Evolutionary conservation across 2,797 vertebrate genomes (phyloP).

Genomic region (Gymnothorax javanicus): DNA sequence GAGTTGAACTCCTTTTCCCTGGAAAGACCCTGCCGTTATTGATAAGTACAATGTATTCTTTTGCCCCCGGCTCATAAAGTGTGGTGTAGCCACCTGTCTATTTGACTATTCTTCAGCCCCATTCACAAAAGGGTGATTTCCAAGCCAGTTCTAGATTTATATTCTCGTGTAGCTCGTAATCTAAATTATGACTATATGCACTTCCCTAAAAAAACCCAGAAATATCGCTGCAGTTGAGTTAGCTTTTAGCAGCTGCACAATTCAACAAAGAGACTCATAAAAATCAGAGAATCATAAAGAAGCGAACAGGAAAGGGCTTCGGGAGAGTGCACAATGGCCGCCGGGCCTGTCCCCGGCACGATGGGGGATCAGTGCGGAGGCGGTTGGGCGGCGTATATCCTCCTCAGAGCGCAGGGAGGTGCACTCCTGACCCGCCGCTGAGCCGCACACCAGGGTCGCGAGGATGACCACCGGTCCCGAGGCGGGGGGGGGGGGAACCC

Average conservation of each 20-base stretch:
- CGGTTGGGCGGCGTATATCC: constrained; percentile 40
- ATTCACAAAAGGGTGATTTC: background rate
- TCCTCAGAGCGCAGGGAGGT: constrained; percentile 46
- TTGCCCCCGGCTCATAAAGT: background rate
- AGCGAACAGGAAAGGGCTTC: background rate
- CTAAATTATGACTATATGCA: background rate
- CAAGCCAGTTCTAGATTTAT: background rate
- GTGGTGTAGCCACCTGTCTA: background rate
- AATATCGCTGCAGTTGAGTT: background rate
- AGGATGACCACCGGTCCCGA: constrained; percentile 39
- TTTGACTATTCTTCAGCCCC: background rate
- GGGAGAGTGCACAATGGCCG: background rate
- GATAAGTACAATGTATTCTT: background rate
- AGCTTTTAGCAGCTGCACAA: background rate
- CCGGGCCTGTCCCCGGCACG: background rate
- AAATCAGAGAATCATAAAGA: background rate
- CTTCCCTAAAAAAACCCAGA: background rate
- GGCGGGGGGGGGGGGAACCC: constrained; percentile 34
- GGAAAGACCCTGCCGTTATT: background rate
- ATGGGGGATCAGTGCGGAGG: background rate
- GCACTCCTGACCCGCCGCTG: constrained; percentile 42
- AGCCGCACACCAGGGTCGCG: constrained; percentile 41
- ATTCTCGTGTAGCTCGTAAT: background rate
- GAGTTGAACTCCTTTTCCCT: background rate
- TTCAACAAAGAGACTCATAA: background rate